phyloP scores from a whole-genome alignment of 1,140 invertebrate species.

The Heliconius nattereri region DNA sequence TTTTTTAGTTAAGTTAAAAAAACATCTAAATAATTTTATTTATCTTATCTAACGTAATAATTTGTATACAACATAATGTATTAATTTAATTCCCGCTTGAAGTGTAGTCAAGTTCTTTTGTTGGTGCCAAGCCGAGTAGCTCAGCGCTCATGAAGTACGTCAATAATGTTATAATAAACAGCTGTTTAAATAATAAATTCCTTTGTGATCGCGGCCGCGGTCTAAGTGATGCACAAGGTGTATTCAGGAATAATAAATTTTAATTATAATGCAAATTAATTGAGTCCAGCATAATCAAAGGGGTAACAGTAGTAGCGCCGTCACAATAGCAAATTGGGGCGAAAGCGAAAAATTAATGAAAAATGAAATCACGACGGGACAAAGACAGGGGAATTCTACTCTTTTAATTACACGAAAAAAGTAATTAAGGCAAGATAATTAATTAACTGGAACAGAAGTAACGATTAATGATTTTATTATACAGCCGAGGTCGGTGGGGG shows the following conservation, averaged over 20 bases:
- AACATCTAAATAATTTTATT: neutral
- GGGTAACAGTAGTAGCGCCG: slow-evolving; percentile 72
- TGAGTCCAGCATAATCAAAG: slow-evolving; percentile 77
- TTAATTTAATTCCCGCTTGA: neutral
- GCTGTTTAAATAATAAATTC: slow-evolving; percentile 35
- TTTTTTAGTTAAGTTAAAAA: neutral
- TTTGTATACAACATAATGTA: neutral
- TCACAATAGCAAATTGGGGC: slow-evolving; percentile 77
- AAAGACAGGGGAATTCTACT: slow-evolving; percentile 81
- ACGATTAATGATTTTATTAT: slow-evolving; percentile 82
- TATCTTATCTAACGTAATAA: neutral
- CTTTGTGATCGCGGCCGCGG: slow-evolving; percentile 29
- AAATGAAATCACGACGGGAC: slow-evolving; percentile 79
- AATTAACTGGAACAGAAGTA: slow-evolving; percentile 81
- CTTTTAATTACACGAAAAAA: slow-evolving; percentile 82
- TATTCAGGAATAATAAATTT: slow-evolving; percentile 71
- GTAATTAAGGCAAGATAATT: slow-evolving; percentile 81
- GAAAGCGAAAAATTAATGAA: slow-evolving; percentile 81
- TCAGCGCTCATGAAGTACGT: neutral
- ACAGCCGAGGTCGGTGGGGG: slow-evolving; percentile 71
- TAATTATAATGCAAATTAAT: slow-evolving; percentile 78
- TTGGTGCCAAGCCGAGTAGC: neutral
- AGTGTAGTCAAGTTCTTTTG: neutral
- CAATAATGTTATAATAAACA: slow-evolving; percentile 24
- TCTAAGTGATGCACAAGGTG: slow-evolving; percentile 40